These are phyloP conservation scores for Acrocera orbiculus DNA, from an alignment of 2,888 invertebrate genomes.

Conservation along the genomic window DNA sequence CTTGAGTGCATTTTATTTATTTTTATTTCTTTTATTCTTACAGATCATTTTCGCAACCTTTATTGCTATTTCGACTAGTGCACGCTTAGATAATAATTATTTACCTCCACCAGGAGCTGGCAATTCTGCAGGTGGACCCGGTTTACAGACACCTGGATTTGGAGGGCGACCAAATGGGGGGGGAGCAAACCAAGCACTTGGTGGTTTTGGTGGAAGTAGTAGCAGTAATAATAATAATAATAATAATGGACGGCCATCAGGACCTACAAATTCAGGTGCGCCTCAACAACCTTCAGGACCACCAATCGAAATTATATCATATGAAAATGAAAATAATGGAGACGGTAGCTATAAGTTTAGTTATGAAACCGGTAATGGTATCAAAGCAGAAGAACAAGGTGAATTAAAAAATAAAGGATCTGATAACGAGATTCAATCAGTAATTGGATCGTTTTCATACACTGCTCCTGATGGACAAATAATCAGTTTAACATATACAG, in stretches of 20 bases:
- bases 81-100: slow-evolving; percentile 38
- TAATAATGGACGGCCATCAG: slow-evolving; percentile 18
- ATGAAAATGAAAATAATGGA: slow-evolving; percentile 39
- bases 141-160: slow-evolving; percentile 24
- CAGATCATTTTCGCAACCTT: slow-evolving; percentile 33
- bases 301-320: slow-evolving; percentile 36
- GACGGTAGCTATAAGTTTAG: slow-evolving; percentile 42
- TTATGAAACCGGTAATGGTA: slow-evolving; percentile 46
- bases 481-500: slow-evolving; percentile 41
- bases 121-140: slow-evolving; percentile 28
- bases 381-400: slow-evolving; percentile 42
- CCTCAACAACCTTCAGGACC: slow-evolving; percentile 25
- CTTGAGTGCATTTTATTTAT: not conserved
- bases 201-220: slow-evolving; percentile 25
- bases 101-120: slow-evolving; percentile 36
- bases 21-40: slow-evolving; percentile 15
- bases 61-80: slow-evolving; percentile 32
- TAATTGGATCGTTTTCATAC: slow-evolving; percentile 43
- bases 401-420: slow-evolving; percentile 41
- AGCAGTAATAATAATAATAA: slow-evolving; percentile 18
- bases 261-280: slow-evolving; percentile 12
- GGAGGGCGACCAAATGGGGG: slow-evolving; percentile 16
- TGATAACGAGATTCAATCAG: slow-evolving; percentile 37
- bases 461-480: slow-evolving; percentile 46
- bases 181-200: slow-evolving; percentile 23